Evolutionary conservation across 2,797 vertebrate genomes (phyloP), one percentile per base, ranked within the genome.

Genomic region (Tragopan temminckii): DNA sequence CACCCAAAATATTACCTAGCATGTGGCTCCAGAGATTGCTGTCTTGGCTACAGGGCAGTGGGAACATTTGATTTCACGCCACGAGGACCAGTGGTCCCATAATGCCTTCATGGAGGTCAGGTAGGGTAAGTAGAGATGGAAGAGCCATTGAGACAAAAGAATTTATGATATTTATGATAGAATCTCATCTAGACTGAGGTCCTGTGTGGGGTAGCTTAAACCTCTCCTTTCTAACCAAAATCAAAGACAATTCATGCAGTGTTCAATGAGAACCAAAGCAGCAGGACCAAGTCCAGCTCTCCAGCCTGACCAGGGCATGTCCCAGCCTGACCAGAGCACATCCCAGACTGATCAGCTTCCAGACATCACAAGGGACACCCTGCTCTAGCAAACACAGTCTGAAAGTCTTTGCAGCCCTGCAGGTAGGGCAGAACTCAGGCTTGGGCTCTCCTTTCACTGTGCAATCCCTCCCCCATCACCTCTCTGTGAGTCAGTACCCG

Each of bases 401-500:
- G 45, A 19, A 64, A 63, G 66, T 1, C 48, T 29, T 29, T 45
- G 50, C 68, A 71, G 53, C 82, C 76, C 76, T 63, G 52, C 57
- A 59, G 42, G 83, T 78, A 23, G 74, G 50, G 67, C 67, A 81
- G 50, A 13, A 33, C 5, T 70, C 35, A 55, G 76, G 80, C 67
- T 64, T 45, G n/a, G 68, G 15, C 43, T 77, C 68, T 63, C 15
- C 50, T 91, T 38, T 74, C 63, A 3, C 21, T 70, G 36, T 74
- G 68, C 43, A 62, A 74, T 59, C 35, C 61, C 19, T 88, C 45
- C 14, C n/a, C 16, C 42, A 31, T 15, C 59, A 38, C 75, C 71
- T 53, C 64, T 33, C 17, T 1, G 63, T 89, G 92, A 94, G 88
- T 95, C 96, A 94, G 59, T 62, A 38, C 78, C 67, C 7, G 1